Conservation (phyloP, 1,140 invertebrate genomes). For the Melipona quadrifasciata region DNA sequence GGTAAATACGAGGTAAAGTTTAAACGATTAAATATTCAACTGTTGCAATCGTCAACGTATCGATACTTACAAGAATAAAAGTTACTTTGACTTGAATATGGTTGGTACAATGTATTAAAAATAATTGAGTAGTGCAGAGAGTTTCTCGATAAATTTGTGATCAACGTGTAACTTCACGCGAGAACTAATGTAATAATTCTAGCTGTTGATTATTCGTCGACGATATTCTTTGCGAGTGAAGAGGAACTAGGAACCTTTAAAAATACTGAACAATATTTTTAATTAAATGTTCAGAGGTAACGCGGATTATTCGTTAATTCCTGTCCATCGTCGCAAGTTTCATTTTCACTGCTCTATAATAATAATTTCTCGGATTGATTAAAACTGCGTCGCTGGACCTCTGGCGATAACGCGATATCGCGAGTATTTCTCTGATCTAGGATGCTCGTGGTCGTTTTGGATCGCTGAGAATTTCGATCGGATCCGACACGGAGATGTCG, state of each 20-base stretch:
- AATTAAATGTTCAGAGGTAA: neutral
- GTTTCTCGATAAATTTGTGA: neutral
- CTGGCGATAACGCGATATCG: neutral
- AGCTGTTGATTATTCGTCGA: neutral
- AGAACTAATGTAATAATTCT: neutral
- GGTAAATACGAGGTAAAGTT: neutral
- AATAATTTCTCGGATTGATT: constrained; percentile 2
- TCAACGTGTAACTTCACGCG: neutral
- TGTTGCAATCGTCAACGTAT: no score
- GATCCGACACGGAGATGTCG: constrained; percentile 33
- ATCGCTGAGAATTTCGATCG: constrained; percentile 5
- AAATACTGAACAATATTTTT: neutral
- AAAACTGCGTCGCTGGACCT: constrained; percentile 1
- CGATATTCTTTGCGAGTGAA: neutral
- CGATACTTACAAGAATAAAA: neutral
- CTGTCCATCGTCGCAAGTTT: constrained; percentile 12
- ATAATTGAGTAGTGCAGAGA: neutral
- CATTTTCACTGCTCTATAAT: neutral
- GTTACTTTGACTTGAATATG: neutral
- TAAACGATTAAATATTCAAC: neutral
- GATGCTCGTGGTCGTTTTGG: neutral
- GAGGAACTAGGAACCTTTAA: neutral
- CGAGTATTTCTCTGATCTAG: neutral
- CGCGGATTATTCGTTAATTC: neutral
- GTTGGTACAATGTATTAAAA: no score